A percentile compares a stretch with the other conserved stretches of the same genome.
These are phyloP conservation scores for Equus przewalskii DNA, from an alignment of 2,113 vertebrate genomes.

Conservation along the genomic window DNA sequence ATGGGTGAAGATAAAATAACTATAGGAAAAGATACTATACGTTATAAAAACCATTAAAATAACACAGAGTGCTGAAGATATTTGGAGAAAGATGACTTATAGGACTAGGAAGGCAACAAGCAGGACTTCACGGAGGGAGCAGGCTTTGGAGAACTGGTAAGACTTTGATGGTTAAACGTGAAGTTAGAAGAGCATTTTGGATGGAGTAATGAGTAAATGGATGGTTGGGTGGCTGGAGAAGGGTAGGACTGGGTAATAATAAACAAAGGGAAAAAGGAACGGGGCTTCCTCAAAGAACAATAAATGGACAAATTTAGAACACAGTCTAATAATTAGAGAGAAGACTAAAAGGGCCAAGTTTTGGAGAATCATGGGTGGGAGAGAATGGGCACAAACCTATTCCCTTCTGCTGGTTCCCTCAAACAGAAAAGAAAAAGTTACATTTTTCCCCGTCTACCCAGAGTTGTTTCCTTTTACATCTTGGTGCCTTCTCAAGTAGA, in stretches of 20 bases:
- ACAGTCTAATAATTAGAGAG: background rate
- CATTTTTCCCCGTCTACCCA: background rate
- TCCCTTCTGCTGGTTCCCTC: background rate
- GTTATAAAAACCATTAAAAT: conserved; percentile 18
- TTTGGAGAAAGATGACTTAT: background rate
- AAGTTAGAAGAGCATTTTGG: background rate
- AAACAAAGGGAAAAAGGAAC: background rate
- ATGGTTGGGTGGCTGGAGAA: background rate
- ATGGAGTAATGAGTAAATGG: background rate
- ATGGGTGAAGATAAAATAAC: conserved; percentile 4
- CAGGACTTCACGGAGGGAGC: conserved; percentile 16
- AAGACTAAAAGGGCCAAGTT: background rate
- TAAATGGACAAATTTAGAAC: background rate
- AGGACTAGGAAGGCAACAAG: background rate
- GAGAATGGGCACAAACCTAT: background rate
- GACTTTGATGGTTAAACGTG: background rate
- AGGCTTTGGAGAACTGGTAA: background rate
- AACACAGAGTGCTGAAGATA: background rate
- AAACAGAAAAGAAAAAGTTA: background rate
- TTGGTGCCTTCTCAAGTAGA: conserved; percentile 26
- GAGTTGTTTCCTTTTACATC: conserved; percentile 43
- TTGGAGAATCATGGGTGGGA: background rate
- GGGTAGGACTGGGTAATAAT: background rate
- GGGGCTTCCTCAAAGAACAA: background rate
- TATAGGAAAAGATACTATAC: background rate